Evolutionary conservation across 64 coral and sea anemone species (phyloP).

Genomic region (Platygyra sinensis): DNA sequence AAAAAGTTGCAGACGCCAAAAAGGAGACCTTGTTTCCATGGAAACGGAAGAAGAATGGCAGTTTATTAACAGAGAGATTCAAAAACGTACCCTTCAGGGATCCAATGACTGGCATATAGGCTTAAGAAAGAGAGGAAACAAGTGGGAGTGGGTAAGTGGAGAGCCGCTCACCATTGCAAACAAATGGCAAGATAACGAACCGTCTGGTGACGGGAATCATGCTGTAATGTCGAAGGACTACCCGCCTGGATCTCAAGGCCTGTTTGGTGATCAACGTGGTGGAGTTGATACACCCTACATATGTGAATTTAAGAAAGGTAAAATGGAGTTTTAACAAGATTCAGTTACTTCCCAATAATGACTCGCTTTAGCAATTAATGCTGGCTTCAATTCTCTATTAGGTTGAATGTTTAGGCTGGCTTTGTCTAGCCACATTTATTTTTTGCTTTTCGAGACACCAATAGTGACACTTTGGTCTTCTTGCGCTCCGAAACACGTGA

Average conservation of each 20-base stretch:
- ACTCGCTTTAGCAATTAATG: too few species aligned
- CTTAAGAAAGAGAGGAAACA: neutral
- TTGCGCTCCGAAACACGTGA: too few species aligned
- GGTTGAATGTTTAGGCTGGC: too few species aligned
- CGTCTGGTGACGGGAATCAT: neutral
- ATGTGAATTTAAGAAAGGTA: too few species aligned
- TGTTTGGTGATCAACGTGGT: too few species aligned
- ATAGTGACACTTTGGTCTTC: too few species aligned
- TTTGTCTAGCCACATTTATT: too few species aligned
- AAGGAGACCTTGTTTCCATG: constrained; percentile 39
- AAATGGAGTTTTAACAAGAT: neutral
- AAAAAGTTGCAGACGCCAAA: neutral
- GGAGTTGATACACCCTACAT: too few species aligned
- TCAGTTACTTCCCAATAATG: too few species aligned
- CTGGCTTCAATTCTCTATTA: too few species aligned
- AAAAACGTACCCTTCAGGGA: neutral
- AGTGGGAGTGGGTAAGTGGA: constrained; percentile 25
- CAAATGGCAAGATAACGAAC: constrained; percentile 1
- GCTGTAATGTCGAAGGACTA: neutral
- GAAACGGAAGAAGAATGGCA: constrained; percentile 42
- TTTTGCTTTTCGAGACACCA: too few species aligned
- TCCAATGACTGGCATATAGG: constrained; percentile 29
- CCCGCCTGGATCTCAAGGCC: neutral
- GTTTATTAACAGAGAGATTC: constrained; percentile 10
- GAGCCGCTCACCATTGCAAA: neutral